phyloP scores from a whole-genome alignment of 2,113 vertebrate species.

The Lasiurus borealis region DNA sequence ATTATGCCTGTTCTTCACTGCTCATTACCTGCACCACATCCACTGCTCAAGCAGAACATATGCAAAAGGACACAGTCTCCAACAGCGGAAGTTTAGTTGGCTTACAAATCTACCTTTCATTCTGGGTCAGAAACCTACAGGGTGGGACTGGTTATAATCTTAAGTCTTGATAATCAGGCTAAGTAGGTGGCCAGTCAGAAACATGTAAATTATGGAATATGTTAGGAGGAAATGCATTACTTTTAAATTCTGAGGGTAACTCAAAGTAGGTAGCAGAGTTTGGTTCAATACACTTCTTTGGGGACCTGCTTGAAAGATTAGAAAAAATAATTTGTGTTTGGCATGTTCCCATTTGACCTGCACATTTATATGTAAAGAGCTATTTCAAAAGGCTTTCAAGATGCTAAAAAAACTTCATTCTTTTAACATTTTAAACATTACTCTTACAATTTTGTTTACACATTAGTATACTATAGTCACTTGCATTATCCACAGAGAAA shows the following conservation, averaged over 20 bases:
- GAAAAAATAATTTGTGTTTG: constrained; percentile 19
- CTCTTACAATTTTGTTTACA: neutral
- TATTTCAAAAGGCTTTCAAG: neutral
- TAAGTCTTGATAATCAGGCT: neutral
- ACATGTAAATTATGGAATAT: neutral
- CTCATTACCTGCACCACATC: neutral
- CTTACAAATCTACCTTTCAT: constrained; percentile 25
- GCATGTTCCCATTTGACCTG: neutral
- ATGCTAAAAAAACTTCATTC: neutral
- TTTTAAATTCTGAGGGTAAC: neutral
- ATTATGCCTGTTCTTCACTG: neutral
- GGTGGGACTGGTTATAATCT: neutral
- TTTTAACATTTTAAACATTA: constrained; percentile 40
- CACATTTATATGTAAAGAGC: neutral
- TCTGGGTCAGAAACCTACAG: neutral
- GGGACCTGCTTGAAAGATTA: neutral
- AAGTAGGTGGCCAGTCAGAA: neutral
- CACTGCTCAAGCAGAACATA: neutral
- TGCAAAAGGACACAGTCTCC: neutral
- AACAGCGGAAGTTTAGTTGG: neutral
- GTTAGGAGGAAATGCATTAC: neutral
- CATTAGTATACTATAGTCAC: neutral
- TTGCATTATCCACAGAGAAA: neutral
- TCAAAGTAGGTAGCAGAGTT: neutral
- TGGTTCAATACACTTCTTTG: neutral